phyloP scores from a whole-genome alignment of 2,113 vertebrate genomes.

The Odobenus rosmarus region DNA sequence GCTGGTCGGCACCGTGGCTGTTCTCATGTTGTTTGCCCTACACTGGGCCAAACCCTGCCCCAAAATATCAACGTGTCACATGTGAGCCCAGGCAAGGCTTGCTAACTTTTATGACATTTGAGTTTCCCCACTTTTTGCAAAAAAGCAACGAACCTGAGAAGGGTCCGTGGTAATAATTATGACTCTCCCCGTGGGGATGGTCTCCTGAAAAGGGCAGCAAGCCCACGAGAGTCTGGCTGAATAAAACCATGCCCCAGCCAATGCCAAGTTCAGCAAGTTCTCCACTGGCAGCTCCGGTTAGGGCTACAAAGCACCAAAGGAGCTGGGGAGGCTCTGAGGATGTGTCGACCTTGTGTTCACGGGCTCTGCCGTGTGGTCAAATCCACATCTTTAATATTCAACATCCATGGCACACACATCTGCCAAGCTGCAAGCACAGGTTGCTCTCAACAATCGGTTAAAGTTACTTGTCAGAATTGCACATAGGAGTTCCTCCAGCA shows the following conservation, averaged over 20 bases:
- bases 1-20: background rate
- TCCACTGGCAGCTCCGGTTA: background rate
- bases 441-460: conserved; percentile 64
- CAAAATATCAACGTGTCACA: background rate
- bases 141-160: background rate
- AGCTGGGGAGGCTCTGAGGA: background rate
- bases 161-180: background rate
- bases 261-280: background rate
- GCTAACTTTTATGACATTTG: background rate
- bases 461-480: conserved; percentile 73
- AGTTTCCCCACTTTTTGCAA: background rate
- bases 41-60: background rate
- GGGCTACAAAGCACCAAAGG: background rate
- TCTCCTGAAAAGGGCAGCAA: conserved; percentile 24
- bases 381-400: conserved; percentile 59
- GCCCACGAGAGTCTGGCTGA: conserved; percentile 1
- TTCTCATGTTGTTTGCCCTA: background rate
- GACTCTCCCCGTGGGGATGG: background rate
- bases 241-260: background rate
- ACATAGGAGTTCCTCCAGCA: conserved; percentile 72
- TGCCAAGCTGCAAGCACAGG: conserved; percentile 66
- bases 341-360: accelerated
- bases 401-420: background rate
- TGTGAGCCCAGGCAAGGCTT: background rate
- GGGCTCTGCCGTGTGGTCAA: background rate